Evolutionary conservation across 2,113 vertebrate species (phyloP).

Genomic region (Python bivittatus): DNA sequence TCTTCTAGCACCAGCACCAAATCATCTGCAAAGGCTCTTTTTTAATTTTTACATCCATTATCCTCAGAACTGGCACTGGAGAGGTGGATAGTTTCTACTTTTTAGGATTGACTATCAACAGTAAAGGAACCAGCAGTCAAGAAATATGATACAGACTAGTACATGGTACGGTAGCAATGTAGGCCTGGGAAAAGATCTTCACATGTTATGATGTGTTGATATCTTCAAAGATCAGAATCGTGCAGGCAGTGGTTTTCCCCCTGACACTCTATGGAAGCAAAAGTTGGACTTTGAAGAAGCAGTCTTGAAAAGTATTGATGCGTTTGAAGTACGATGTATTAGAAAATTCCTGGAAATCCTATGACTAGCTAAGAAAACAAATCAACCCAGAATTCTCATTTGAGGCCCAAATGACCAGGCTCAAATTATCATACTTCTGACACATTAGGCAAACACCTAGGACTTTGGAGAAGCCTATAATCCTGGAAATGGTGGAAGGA

Average conservation of each 20-base stretch:
- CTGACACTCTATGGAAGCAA: neutral
- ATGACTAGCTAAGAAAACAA: neutral
- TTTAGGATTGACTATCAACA: neutral
- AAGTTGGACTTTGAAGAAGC: neutral
- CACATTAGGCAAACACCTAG: neutral
- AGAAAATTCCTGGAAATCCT: neutral
- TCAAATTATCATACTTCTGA: neutral
- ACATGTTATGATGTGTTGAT: neutral
- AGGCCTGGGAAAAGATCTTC: neutral
- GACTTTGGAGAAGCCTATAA: neutral
- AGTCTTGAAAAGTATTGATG: neutral
- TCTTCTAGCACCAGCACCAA: no score
- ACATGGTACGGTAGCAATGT: neutral
- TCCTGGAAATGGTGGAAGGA: neutral
- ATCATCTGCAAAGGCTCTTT: no score
- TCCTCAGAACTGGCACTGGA: no score
- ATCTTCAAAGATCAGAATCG: neutral
- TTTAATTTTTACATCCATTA: no score
- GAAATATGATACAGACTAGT: neutral
- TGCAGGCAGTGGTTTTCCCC: neutral
- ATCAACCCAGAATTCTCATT: neutral
- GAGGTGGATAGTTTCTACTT: neutral
- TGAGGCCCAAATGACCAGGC: neutral
- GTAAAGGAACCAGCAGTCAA: neutral
- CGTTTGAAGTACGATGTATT: neutral